Base-by-base conservation (phyloP, 2,113 vertebrate genomes). In the Cynocephalus volans region DNA sequence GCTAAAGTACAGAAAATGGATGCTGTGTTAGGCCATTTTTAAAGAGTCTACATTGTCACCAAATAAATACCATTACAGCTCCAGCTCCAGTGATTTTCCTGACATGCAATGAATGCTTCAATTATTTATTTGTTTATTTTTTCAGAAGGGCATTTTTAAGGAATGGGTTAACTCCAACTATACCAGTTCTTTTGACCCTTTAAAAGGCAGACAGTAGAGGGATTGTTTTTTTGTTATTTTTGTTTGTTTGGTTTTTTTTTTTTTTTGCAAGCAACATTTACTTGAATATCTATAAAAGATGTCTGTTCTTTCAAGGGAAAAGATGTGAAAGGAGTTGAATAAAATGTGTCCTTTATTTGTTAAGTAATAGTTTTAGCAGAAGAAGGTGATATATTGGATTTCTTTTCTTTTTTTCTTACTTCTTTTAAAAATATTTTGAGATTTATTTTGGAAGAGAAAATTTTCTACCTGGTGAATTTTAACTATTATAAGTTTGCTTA, bases 371-470 rank as follows among this genome's bases (percentile, higher is more conserved):
- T 77, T 92, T 93, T 72, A 81, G 54, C 50, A 83, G 28, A 81
- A 75, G 33, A 72, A 54, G 41, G 7, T 70, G 2, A 90, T 69
- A 13, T 31, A 13, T 21, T 89, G 18, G 33, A 70, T 64, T 73
- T 17, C 7, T 88, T 75, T 81, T 60, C 4, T n/a, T 86, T 70
- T 80, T 81, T 21, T 23, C 15, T 50, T 65, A 67, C 18, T 95
- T 72, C 18, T 82, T 36, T 77, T 31, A 80, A 93, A 85, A 52
- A 31, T 88, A 91, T 52, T 94, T 93, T 88, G 8, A 60, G 6
- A 83, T 90, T 41, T 79, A 58, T 58, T 92, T 89, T 90, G 21
- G 17, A 77, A 90, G 21, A 92, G 41, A 19, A 81, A 70, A 64
- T 8, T 41, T 48, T 95, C 9, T 64, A 88, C n/a, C 28, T 60